phyloP scores from a whole-genome alignment of 2,797 vertebrate genomes.

The Glyptemys insculpta region DNA sequence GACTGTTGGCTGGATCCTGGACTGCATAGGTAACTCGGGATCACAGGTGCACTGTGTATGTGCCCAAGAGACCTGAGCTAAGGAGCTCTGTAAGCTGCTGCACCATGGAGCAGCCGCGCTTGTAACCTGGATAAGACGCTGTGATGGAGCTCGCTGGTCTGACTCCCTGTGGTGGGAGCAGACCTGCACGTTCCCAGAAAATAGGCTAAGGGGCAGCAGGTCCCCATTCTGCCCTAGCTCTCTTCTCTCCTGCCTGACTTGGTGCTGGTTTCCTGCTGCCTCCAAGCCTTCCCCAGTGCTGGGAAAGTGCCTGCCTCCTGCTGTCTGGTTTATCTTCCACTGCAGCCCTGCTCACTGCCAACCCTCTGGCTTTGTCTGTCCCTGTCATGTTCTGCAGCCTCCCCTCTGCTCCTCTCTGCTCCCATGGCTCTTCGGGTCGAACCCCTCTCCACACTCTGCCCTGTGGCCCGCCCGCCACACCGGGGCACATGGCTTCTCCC shows the following conservation, averaged over 20 bases:
- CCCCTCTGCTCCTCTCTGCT: not conserved
- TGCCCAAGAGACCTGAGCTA: not conserved
- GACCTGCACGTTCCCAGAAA: not conserved
- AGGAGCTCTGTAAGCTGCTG: not conserved
- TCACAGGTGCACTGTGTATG: not conserved
- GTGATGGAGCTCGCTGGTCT: not conserved
- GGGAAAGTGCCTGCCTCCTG: not conserved
- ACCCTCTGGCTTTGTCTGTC: not conserved
- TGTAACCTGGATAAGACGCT: not conserved
- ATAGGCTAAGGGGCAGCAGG: not conserved
- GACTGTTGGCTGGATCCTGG: conserved; percentile 96
- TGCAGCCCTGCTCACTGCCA: no score
- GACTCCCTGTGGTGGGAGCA: not conserved
- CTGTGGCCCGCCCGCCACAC: no score
- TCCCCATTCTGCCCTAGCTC: not conserved
- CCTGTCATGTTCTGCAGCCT: not conserved
- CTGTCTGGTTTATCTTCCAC: not conserved
- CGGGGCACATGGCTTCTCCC: no score
- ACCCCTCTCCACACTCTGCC: no score
- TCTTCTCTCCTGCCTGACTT: not conserved
- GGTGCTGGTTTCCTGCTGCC: not conserved
- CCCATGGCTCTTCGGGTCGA: no score
- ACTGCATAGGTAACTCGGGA: conserved; percentile 90
- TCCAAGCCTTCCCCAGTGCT: no score
- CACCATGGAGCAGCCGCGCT: not conserved